phyloP scores from a whole-genome alignment of 2,888 invertebrate genomes.

The Mycalesis mineus region DNA sequence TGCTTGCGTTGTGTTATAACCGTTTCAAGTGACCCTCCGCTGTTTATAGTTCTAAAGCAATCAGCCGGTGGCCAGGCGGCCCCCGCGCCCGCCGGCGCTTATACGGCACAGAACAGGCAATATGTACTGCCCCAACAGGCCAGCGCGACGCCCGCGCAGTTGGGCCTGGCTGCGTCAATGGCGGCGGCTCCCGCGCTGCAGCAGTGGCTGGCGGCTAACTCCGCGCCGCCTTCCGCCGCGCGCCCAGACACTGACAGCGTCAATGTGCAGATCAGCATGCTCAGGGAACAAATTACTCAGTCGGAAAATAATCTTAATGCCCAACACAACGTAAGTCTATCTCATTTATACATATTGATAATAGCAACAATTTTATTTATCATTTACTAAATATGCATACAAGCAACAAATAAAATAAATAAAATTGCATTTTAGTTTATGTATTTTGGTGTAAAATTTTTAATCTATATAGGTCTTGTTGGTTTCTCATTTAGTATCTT shows the following conservation, averaged over 20 bases:
- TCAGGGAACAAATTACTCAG: constrained; percentile 95
- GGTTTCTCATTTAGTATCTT: too few species aligned
- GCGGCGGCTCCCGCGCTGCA: constrained; percentile 69
- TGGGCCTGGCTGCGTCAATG: constrained; percentile 75
- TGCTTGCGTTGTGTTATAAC: constrained; percentile 65
- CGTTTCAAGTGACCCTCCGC: constrained; percentile 75
- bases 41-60: constrained; percentile 87
- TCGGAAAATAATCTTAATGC: constrained; percentile 97
- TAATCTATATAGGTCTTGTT: too few species aligned
- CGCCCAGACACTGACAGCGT: constrained; percentile 76
- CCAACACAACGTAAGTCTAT: constrained; percentile 88
- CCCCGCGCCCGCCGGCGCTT: constrained; percentile 72
- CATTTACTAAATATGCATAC: too few species aligned
- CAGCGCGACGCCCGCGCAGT: constrained; percentile 76
- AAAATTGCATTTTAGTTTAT: too few species aligned
- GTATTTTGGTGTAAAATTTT: too few species aligned
- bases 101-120: constrained; percentile 79
- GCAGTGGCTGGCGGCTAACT: constrained; percentile 69
- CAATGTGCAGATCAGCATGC: constrained; percentile 86
- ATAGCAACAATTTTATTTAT: too few species aligned
- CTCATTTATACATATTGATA: too few species aligned
- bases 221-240: constrained; percentile 46
- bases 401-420: too few species aligned
- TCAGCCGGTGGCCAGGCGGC: constrained; percentile 77
- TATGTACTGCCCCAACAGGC: constrained; percentile 79